Base-by-base conservation (phyloP, 37 sponge, comb jelly and placozoan species). In the Oopsacas minuta region DNA sequence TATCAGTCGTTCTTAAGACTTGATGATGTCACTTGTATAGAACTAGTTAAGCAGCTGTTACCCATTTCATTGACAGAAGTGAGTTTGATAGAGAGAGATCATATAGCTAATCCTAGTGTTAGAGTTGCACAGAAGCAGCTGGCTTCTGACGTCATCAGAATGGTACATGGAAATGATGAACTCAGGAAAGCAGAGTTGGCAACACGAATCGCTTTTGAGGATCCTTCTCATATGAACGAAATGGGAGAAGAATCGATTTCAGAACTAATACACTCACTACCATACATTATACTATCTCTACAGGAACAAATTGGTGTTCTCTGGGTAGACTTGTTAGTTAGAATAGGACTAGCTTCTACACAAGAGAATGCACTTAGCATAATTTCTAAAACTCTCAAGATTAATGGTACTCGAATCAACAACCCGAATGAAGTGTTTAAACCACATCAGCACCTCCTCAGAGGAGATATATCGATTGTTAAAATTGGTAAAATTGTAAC, bases 151-250 rank as follows among this genome's bases (percentile, higher is more conserved):
- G 88, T 94, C 52, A 91, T 90, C 0, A 81, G 86, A 36, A 52
- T 91, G 42, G 91, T 94, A 0, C 94, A 94, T 87, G 94, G 94
- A 82, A 88, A 90, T 90, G 42, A 87, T 86, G 35, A 10, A 52
- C 8, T 81, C 35, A 39, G 35, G 23, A 5, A 30, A 37, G n/a
- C 32, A 17, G 83, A 37, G 39, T 20, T 39, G 39, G 38, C 39
- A 37, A 17, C 32, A 49, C 10, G 84, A 39, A 30, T 32, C 84
- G 36, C 84, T 84, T 84, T 37, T 39, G 35, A 35, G 52, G 0
- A 7, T 39, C 15, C 34, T 37, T 35, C 36, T 32, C 36, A 39
- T 5, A 35, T 49, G 1, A n/a, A 12, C 28, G 75, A 61, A 12
- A 20, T 61, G 75, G 28, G 30, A 61, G 75, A 61, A 5, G 75